Conservation (phyloP, 1,140 invertebrate genomes). For the Druon quercuslanigerum region DNA sequence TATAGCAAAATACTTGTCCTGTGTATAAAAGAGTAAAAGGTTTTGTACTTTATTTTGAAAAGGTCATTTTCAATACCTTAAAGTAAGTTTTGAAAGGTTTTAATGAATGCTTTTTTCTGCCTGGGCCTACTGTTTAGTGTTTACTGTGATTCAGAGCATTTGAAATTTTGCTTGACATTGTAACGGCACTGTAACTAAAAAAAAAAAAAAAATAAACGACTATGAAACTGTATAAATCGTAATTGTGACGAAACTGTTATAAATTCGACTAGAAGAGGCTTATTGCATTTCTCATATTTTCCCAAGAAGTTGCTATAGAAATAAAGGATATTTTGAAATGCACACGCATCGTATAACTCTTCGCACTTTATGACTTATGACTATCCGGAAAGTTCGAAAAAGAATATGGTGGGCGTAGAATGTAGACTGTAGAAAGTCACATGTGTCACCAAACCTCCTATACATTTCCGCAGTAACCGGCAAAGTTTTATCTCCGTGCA, state of each 20-base stretch:
- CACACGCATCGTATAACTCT: constrained; percentile 27
- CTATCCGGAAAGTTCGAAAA: constrained; percentile 18
- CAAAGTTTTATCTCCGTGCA: constrained; percentile 21
- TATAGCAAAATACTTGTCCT: no score
- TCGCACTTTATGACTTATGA: constrained; percentile 27
- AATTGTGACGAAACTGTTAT: constrained; percentile 1
- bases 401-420: constrained; percentile 23
- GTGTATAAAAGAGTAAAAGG: no score
- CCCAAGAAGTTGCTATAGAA: not conserved
- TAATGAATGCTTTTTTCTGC: no score
- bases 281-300: constrained; percentile 1
- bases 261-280: constrained; percentile 9
- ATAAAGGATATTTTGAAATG: constrained; percentile 4
- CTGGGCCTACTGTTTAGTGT: no score
- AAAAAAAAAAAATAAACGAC: constrained; percentile 3
- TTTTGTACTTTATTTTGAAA: no score
- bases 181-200: not conserved
- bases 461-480: constrained; percentile 23
- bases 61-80: no score
- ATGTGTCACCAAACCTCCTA: constrained; percentile 24
- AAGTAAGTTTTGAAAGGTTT: no score
- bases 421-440: constrained; percentile 22
- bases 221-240: constrained; percentile 23
- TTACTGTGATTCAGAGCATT: not conserved
- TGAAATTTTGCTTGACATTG: not conserved